Conservation (phyloP, 1,140 invertebrate species). For the Drosophila sproati region DNA sequence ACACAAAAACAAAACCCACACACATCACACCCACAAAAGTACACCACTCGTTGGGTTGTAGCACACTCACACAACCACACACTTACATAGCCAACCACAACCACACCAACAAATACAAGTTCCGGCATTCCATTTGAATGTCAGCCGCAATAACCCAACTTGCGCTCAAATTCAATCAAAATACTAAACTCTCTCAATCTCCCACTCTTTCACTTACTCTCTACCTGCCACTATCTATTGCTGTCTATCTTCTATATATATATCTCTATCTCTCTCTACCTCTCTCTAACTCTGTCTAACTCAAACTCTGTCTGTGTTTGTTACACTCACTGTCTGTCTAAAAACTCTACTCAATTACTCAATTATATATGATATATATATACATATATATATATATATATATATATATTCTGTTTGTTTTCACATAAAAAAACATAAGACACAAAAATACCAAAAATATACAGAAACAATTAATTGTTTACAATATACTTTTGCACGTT, state of each 20-base stretch:
- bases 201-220: conserved; percentile 27
- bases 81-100: conserved; percentile 27
- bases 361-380: conserved; percentile 21
- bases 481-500: conserved; percentile 83
- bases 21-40: conserved; percentile 25
- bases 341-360: conserved; percentile 42
- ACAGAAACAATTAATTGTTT: conserved; percentile 70
- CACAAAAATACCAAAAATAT: conserved; percentile 18
- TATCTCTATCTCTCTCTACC: conserved; percentile 45
- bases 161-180: conserved; percentile 39
- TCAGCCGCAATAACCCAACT: conserved; percentile 26
- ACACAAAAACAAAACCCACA: conserved; percentile 25
- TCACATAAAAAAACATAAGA: conserved; percentile 42
- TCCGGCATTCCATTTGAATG: conserved; percentile 32
- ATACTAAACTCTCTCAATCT: conserved; percentile 46
- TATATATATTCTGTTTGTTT: conserved; percentile 66
- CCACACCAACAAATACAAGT: conserved; percentile 22
- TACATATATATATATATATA: conserved; percentile 17
- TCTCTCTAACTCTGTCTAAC: conserved; percentile 43
- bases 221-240: conserved; percentile 27
- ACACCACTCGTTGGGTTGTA: conserved; percentile 39
- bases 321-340: conserved; percentile 68
- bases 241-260: conserved; percentile 23
- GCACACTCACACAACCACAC: conserved; percentile 37
- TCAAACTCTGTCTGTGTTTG: conserved; percentile 51